Base-by-base conservation (phyloP, 2,888 invertebrate species). In the Caenorhabditis japonica region DNA sequence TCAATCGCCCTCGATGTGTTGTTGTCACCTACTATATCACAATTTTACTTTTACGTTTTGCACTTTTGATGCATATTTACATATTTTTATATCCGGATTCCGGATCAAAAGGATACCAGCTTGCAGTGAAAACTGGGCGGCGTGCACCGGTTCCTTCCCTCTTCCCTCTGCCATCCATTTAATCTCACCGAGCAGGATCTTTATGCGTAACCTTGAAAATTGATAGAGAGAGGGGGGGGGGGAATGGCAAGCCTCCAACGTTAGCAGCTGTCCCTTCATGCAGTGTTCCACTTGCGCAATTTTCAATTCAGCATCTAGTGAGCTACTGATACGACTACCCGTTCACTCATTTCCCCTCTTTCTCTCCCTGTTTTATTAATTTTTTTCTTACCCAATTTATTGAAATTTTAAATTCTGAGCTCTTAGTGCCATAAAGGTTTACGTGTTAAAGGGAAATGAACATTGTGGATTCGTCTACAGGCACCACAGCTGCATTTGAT, bases 41-140 rank as follows among this genome's bases (percentile, higher is more conserved):
- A 56, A 56, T 56, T 51, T 43, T 56, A 66, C 56, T 66, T 66
- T 66, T 56, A 43, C 55, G 47, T 17, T 55, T 53, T 55, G 62
- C 47, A 64, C 55, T 62, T 64, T 64, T n/a, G n/a, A n/a, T n/a
- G n/a, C n/a, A n/a, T n/a, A n/a, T n/a, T n/a, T n/a, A n/a, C n/a
- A n/a, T n/a, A n/a, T n/a, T n/a, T n/a, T n/a, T n/a, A n/a, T n/a
- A n/a, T n/a, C n/a, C n/a, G n/a, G n/a, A n/a, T n/a, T n/a, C n/a
- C n/a, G n/a, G n/a, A n/a, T n/a, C n/a, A n/a, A n/a, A n/a, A n/a
- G n/a, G n/a, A n/a, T n/a, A n/a, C n/a, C n/a, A n/a, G n/a, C n/a
- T n/a, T n/a, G n/a, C n/a, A n/a, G n/a, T n/a, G n/a, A n/a, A n/a
- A n/a, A n/a, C n/a, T n/a, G n/a, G n/a, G n/a, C n/a, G n/a, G n/a